A percentile compares a stretch with the other conserved stretches of the same genome.
phyloP scores from a whole-genome alignment of 1,140 invertebrate species.

The Monomorium pharaonis region DNA sequence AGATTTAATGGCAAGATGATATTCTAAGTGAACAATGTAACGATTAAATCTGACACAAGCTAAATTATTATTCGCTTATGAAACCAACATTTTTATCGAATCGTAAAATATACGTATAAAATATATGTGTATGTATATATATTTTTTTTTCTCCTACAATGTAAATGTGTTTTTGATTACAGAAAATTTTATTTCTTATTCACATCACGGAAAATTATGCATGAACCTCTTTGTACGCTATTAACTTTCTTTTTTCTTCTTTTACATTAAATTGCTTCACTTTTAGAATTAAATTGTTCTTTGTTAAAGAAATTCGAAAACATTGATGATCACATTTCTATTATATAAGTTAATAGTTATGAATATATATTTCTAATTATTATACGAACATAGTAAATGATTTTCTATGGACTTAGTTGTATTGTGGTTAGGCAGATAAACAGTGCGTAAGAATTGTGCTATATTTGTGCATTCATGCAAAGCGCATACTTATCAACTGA shows the following conservation, averaged over 20 bases:
- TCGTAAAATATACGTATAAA: background rate
- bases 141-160: background rate
- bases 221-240: background rate
- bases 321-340: background rate
- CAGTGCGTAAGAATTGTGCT: background rate
- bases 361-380: background rate
- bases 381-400: background rate
- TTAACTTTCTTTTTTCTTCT: background rate
- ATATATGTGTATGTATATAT: background rate
- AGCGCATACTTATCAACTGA: conserved; percentile 16
- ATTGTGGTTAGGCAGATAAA: background rate
- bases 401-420: background rate
- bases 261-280: background rate
- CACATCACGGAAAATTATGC: background rate
- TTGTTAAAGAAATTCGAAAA: background rate
- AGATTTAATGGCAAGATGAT: background rate
- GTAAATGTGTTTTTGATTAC: background rate
- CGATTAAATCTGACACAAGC: background rate
- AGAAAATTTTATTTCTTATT: background rate
- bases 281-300: background rate
- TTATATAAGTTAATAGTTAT: background rate
- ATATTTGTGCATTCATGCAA: background rate
- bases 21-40: conserved; percentile 1
- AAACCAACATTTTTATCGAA: background rate
- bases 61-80: background rate